phyloP scores from a whole-genome alignment of 2,888 invertebrate genomes.

The Ennomos fuscantarius region DNA sequence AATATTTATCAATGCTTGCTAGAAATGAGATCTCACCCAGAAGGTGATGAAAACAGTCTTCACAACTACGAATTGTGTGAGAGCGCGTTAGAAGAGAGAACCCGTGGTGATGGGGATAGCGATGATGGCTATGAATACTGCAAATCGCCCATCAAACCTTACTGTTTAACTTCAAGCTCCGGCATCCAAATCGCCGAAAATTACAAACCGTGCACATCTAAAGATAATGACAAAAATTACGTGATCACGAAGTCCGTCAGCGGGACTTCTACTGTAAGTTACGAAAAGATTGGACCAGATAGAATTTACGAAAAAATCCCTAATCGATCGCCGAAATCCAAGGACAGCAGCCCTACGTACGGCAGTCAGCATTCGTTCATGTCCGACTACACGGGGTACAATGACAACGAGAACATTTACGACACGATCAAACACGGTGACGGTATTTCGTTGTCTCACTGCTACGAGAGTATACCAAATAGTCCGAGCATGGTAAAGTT shows the following conservation, averaged over 20 bases:
- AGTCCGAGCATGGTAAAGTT: slow-evolving; percentile 79
- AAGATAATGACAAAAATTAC: slow-evolving; percentile 67
- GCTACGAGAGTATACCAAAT: slow-evolving; percentile 86
- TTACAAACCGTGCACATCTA: slow-evolving; percentile 66
- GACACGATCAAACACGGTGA: slow-evolving; percentile 86
- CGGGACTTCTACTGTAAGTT: slow-evolving; percentile 74
- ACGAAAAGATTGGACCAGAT: slow-evolving; percentile 80
- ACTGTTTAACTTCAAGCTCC: slow-evolving; percentile 72
- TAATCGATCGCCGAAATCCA: slow-evolving; percentile 61
- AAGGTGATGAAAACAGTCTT: slow-evolving; percentile 78
- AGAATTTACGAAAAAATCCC: slow-evolving; percentile 81
- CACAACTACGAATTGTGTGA: slow-evolving; percentile 84
- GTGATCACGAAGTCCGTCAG: slow-evolving; percentile 76
- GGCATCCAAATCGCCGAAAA: slow-evolving; percentile 83
- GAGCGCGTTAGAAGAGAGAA: slow-evolving; percentile 71
- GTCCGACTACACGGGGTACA: slow-evolving; percentile 73
- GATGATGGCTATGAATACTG: slow-evolving; percentile 83
- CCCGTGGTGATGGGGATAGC: slow-evolving; percentile 77
- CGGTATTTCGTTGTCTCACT: slow-evolving; percentile 79
- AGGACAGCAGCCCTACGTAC: slow-evolving; percentile 71
- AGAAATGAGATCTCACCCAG: slow-evolving; percentile 79
- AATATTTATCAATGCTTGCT: slow-evolving; percentile 78
- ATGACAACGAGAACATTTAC: slow-evolving; percentile 86
- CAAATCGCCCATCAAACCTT: slow-evolving; percentile 76
- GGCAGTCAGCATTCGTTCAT: slow-evolving; percentile 72